Evolutionary conservation across 2,888 invertebrate species (phyloP).

Genomic region (Drosophila nr. perissopoda): DNA sequence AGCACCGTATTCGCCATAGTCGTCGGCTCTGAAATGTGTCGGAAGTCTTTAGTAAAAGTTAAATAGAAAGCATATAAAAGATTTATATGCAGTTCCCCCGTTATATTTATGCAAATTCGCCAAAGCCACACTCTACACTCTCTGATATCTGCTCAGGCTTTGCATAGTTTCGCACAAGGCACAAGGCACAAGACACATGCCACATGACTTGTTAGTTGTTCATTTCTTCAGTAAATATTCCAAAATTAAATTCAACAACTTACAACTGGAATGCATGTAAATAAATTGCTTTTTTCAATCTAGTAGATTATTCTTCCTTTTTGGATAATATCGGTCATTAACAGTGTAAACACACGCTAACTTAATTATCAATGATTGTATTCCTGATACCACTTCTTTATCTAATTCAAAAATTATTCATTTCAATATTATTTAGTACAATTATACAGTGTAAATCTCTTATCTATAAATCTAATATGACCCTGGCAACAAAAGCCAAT

Average conservation of each 20-base stretch:
- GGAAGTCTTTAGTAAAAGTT: conserved; percentile 78
- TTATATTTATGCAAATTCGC: conserved; percentile 70
- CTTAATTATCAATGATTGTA: not conserved
- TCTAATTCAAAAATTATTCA: not conserved
- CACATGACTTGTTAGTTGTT: conserved; percentile 8
- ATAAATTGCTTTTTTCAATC: not conserved
- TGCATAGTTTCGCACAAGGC: conserved; percentile 4
- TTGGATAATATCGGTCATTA: not conserved
- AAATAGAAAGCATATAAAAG: conserved; percentile 78
- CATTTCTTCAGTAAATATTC: conserved; percentile 18
- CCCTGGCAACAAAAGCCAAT: not conserved
- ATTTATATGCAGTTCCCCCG: conserved; percentile 63
- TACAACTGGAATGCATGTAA: conserved; percentile 2
- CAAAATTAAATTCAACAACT: not conserved
- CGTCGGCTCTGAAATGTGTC: conserved; percentile 70
- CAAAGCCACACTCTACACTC: not conserved
- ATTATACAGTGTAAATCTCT: not conserved
- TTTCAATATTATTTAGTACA: not conserved
- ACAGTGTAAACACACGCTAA: not conserved
- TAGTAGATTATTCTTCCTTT: not conserved
- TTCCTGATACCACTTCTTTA: not conserved
- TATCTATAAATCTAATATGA: not conserved
- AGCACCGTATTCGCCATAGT: conserved; percentile 37
- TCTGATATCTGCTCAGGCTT: conserved; percentile 10
- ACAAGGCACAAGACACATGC: not conserved